These are phyloP conservation scores for Coptodon rendalli DNA, from an alignment of 2,113 vertebrate species.

Conservation along the genomic window DNA sequence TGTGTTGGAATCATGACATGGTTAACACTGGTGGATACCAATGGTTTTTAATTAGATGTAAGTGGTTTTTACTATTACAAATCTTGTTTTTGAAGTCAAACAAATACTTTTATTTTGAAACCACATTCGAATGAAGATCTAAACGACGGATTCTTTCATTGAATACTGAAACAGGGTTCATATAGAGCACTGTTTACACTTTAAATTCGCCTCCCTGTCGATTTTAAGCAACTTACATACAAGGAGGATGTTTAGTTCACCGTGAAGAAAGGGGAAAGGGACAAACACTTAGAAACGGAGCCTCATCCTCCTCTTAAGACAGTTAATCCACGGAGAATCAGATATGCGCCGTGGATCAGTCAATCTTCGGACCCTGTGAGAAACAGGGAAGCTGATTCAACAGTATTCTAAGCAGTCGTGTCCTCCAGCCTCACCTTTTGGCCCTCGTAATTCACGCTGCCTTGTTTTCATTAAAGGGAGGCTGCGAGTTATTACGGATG, in stretches of 20 bases:
- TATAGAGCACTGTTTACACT: background rate
- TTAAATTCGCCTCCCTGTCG: background rate
- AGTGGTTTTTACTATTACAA: background rate
- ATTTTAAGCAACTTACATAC: background rate
- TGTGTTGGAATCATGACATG: background rate
- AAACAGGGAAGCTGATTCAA: background rate
- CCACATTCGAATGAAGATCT: background rate
- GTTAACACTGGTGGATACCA: background rate
- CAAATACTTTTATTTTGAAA: rapidly evolving
- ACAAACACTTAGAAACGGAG: background rate
- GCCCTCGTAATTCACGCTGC: background rate
- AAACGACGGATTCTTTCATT: background rate
- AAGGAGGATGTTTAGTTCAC: background rate
- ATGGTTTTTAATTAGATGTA: background rate
- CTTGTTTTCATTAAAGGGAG: slow-evolving; percentile 24
- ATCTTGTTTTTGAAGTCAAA: too few species aligned
- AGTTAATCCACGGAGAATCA: background rate
- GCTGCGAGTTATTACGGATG: background rate
- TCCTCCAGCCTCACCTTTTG: background rate
- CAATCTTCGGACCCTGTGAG: background rate
- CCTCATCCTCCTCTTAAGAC: background rate
- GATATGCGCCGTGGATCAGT: slow-evolving; percentile 10
- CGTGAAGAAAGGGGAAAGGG: background rate
- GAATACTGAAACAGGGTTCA: background rate
- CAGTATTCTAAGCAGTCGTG: background rate